Base-by-base conservation (phyloP, 2,113 vertebrate species). In the Macrotis lagotis region DNA sequence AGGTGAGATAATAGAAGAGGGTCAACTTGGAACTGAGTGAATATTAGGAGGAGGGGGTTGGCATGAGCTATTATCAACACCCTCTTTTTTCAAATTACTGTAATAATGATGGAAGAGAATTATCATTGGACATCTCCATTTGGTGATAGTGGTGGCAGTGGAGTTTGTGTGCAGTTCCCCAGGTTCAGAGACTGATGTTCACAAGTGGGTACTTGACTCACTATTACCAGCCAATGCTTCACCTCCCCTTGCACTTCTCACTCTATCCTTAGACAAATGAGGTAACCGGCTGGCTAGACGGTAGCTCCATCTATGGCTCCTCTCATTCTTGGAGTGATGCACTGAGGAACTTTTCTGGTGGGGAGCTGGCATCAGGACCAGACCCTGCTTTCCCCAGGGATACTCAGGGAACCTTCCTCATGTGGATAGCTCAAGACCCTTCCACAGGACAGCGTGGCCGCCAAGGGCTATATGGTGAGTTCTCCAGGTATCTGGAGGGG, bases 241-340 rank as follows among this genome's bases (percentile, higher is more conserved):
- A 47, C 47, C 1, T 49, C 7, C 14, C 31, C 14, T n/a, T 10
- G 11, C 25, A 24, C 74, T 19, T 83, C 1, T 83, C n/a, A 83
- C 31, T 47, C 0, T 49, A 25, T 59, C 95, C 83, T 51, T 97
- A 99, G 99, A 97, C 98, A 66, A 99, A 99, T 37, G 97, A 98
- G n/a, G 99, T 99, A 97, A 99, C 99, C 0, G 98, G 99, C 8
- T 99, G 99, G 99, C 98, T 99, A 51, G 99, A 99, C 7, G 99
- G 99, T 92, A 99, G 99, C 98, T 99, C 99, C 97, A 99, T 99
- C 96, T 99, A 99, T 0, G 99, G 99, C n/a, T 98, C 99, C 0
- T 99, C 99, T 0, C 98, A 99, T 51, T 99, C 99, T 48, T 99
- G 99, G 99, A 99, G 99, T 0, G 99, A 99, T 94, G 98, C 99